A percentile compares a stretch with the other conserved stretches of the same genome.
Evolutionary conservation across 2,797 vertebrate species (phyloP).

Genomic region (Bradypodion ventrale): DNA sequence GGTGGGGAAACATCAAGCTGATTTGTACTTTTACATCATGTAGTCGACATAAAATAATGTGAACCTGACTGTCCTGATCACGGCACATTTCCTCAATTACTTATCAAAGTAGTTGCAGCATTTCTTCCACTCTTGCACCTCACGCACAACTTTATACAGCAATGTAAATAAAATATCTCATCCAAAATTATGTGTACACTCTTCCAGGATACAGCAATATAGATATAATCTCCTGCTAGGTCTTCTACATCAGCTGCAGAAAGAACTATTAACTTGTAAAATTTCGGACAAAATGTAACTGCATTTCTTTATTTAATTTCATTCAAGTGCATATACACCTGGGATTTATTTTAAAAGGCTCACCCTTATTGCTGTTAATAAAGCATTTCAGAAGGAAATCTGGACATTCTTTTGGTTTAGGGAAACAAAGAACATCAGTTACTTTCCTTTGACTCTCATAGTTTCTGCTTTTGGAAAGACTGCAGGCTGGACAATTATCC

Average conservation of each 20-base stretch:
- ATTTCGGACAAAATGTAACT: background rate
- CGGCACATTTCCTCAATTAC: too few species aligned
- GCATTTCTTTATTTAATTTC: background rate
- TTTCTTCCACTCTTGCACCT: background rate
- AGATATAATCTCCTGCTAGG: background rate
- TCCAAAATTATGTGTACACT: background rate
- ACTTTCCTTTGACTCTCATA: conserved; percentile 50
- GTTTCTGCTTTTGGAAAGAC: conserved; percentile 55
- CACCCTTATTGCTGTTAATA: background rate
- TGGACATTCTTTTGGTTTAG: conserved; percentile 32
- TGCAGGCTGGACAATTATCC: conserved; percentile 55
- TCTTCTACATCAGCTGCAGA: background rate
- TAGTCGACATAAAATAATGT: too few species aligned
- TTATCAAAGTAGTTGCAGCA: background rate
- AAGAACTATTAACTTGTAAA: background rate
- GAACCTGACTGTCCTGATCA: too few species aligned
- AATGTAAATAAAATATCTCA: background rate
- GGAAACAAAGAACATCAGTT: conserved; percentile 34
- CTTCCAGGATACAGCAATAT: background rate
- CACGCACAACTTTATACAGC: background rate
- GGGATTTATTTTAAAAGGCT: background rate
- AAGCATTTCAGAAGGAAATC: conserved; percentile 10
- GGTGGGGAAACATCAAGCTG: too few species aligned
- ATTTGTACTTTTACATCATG: too few species aligned
- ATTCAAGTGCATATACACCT: background rate